Base-by-base conservation (phyloP, 2,113 vertebrate genomes). In the Scomber colias region DNA sequence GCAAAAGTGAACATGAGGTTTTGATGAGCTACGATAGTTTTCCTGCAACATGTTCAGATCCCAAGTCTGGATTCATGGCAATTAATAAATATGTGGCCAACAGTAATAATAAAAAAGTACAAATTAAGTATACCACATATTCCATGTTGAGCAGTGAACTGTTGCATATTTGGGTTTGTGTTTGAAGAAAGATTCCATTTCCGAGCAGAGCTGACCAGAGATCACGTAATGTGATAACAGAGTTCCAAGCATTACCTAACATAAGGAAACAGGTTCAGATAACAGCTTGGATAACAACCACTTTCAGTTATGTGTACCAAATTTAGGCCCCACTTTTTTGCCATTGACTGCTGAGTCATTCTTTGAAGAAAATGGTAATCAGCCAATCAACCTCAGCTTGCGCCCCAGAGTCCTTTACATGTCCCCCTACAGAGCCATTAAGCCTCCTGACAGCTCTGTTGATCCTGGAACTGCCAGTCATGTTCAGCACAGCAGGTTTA, bases 291-390 rank as follows among this genome's bases (percentile, higher is more conserved):
- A 73, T 54, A 70, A 61, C 4, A 46, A 56, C 17, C 54, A 50
- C 31, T 57, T 60, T 60, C n/a, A 77, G 49, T 9, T 51, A 65
- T 72, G 0, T 46, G 45, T 15, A 21, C 45, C 46, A n/a, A 49
- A 59, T 4, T 35, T 1, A 55, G 5, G n/a, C 21, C 11, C 10
- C 13, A n/a, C 11, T 17, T 68, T 19, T 54, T 27, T 44, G 12
- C 19, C 2, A 16, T 7, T 17, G 11, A 63, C 45, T 84, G 84
- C 77, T 79, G 88, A 91, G 75, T 90, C 78, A 89, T 56, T 83
- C 14, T 30, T 56, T 35, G 30, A 80, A 78, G 68, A 71, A 90
- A 82, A 27, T 24, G 16, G 54, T 63, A 66, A 62, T 60, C 53
- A 72, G 40, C 77, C 65, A 77, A n/a, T 76, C 12, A 71, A 56